Conservation (phyloP, 1,140 invertebrate genomes). For the Anthonomus grandis region DNA sequence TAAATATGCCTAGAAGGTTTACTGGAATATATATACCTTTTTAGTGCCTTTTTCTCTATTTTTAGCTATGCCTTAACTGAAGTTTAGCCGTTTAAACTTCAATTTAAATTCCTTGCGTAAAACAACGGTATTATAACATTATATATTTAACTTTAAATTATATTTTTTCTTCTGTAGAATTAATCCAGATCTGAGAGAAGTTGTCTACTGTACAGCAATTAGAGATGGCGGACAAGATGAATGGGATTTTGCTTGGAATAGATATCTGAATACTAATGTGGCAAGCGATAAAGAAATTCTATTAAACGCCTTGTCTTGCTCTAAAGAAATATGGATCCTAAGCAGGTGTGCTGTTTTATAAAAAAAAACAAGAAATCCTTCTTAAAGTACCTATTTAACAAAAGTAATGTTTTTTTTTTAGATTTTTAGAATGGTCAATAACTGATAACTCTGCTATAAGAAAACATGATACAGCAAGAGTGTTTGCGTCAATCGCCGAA, state of each 20-base stretch:
- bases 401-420: conserved; percentile 28
- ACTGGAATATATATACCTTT: too few relatives aligned
- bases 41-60: too few relatives aligned
- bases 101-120: too few relatives aligned
- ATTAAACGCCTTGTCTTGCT: conserved; percentile 74
- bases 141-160: too few relatives aligned
- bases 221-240: conserved; percentile 72
- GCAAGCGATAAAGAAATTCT: conserved; percentile 73
- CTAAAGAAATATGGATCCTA: conserved; percentile 71
- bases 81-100: too few relatives aligned
- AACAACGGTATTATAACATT: too few relatives aligned
- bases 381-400: neutral
- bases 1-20: too few relatives aligned
- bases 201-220: conserved; percentile 83
- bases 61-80: too few relatives aligned
- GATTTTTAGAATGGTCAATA: conserved; percentile 68
- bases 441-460: conserved; percentile 70
- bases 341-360: conserved; percentile 45
- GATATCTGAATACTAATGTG: conserved; percentile 69
- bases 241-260: conserved; percentile 81
- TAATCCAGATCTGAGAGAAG: conserved; percentile 72
- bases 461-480: conserved; percentile 72
- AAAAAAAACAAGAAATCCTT: neutral
- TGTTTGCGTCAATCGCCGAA: conserved; percentile 68
- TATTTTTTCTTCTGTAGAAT: conserved; percentile 56